Base-by-base conservation (phyloP, 2,113 vertebrate species). In the Lampris megalopsis region DNA sequence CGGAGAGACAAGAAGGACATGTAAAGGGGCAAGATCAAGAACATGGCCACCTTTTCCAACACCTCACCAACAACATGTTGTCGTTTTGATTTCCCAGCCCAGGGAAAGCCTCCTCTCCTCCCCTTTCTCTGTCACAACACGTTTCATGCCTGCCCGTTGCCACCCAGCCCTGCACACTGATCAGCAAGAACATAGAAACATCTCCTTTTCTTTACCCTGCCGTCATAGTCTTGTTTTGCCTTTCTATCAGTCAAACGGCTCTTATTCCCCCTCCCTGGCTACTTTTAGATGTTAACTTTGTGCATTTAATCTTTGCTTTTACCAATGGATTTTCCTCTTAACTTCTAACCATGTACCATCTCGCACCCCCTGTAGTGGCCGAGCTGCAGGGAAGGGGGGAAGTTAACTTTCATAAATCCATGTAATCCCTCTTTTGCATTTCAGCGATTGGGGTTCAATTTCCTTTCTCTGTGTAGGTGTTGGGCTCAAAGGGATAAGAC, bases 371-470 rank as follows among this genome's bases (percentile, higher is more conserved):
- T 64, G 1, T 8, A 3, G 50, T 71, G 56, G 13, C 45, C 49
- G 50, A 13, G 54, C 42, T 48, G 8, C 48, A 9, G 38, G 59
- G 9, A 36, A 7, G 42, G 9, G 6, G 8, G 36, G 54, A 5
- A 40, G 13, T 58, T 73, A 40, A 81, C 41, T 52, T 4, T 13
- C 2, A 8, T 81, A 70, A 85, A 79, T 71, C 63, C 24, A 78
- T 63, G 83, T 85, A 56, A 86, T 85, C 71, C 71, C 63, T 73
- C 60, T 56, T 83, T 75, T 68, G 53, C 43, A 70, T 63, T 48
- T 58, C 5, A 64, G 66, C 45, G 58, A 52, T 11, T 24, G 36
- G 62, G 41, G 79, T 79, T 49, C 65, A 65, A 62, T 76, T 71
- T 75, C 24, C 53, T 57, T 41, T 57, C 4, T 54, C 65, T 40